Evolutionary conservation across 1,140 invertebrate species (phyloP).

Genomic region (Lysiphlebus fabarum): DNA sequence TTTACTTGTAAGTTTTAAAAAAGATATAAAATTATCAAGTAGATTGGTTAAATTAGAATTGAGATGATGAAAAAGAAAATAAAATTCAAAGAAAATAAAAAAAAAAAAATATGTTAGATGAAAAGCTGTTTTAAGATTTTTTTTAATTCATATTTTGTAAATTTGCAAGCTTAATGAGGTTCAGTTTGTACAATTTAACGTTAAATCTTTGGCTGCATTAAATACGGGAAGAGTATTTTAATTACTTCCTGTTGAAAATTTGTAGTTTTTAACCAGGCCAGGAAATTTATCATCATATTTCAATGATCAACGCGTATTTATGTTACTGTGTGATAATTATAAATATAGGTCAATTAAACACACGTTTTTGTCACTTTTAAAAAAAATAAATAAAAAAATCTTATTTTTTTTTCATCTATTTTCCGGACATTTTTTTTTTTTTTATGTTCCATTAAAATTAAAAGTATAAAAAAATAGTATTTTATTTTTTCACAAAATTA

Average conservation of each 20-base stretch:
- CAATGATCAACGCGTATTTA: conserved; percentile 8
- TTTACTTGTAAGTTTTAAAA: no score
- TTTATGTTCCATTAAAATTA: no score
- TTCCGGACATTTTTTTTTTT: background rate
- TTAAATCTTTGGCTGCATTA: conserved; percentile 3
- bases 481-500: no score
- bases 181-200: background rate
- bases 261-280: conserved; percentile 2
- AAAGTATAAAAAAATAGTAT: no score
- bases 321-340: no score
- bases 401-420: background rate
- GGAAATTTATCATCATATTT: conserved; percentile 10
- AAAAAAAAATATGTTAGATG: no score
- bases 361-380: conserved; percentile 3
- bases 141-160: background rate
- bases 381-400: no score
- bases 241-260: conserved; percentile 10
- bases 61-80: no score
- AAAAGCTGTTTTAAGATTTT: background rate
- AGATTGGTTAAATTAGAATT: no score
- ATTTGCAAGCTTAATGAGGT: background rate
- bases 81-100: no score
- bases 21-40: no score
- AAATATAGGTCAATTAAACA: conserved; percentile 10
- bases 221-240: conserved; percentile 12